Percentiles rank a stretch among this genome's conserved stretches.
phyloP scores from a whole-genome alignment of 2,113 vertebrate species.

The Caloenas nicobarica region DNA sequence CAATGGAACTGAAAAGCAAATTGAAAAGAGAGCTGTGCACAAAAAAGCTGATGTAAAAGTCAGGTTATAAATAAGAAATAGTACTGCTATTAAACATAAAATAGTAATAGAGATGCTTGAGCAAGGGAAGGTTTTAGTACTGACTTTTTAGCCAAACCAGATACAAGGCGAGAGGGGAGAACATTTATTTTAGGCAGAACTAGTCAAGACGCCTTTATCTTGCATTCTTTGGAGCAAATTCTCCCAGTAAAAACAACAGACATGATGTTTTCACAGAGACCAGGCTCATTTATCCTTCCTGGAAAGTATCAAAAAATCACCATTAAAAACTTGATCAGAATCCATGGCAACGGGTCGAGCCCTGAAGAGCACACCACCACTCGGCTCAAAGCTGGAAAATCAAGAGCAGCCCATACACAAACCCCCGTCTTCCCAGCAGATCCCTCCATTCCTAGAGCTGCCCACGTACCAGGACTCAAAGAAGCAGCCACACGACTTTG shows the following conservation, averaged over 20 bases:
- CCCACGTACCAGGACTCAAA: not conserved
- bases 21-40: not conserved
- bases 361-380: not conserved
- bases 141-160: not conserved
- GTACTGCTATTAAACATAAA: not conserved
- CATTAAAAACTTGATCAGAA: not conserved
- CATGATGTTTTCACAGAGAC: not conserved
- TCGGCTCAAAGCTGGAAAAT: not conserved
- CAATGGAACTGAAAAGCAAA: not conserved
- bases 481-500: not conserved
- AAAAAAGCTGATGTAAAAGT: not conserved
- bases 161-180: not conserved
- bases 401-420: not conserved
- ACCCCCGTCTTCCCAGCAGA: not conserved
- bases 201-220: not conserved
- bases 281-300: not conserved
- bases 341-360: not conserved
- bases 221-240: not conserved
- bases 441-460: not conserved
- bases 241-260: not conserved
- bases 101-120: not conserved
- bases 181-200: not conserved
- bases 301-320: not conserved
- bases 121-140: not conserved
- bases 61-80: not conserved